Percentiles rank a stretch among this genome's conserved stretches.
Conservation (phyloP, 1,140 invertebrate species). For the Drosophila neocordata region DNA sequence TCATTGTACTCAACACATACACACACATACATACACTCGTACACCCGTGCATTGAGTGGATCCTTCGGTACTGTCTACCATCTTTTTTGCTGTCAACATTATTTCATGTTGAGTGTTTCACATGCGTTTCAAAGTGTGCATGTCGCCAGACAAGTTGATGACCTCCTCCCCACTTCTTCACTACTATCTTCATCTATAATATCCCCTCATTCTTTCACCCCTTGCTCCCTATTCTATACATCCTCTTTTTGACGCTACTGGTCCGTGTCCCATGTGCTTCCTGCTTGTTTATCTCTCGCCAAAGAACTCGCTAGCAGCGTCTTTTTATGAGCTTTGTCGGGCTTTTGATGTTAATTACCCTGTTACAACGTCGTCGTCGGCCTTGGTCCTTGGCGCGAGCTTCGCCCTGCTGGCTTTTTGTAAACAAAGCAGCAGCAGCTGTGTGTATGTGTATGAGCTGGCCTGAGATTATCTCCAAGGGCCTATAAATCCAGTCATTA, state of each 20-base stretch:
- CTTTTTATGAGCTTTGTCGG: constrained; percentile 81
- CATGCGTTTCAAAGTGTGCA: constrained; percentile 31
- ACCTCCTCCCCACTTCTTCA: constrained; percentile 32
- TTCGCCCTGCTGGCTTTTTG: constrained; percentile 34
- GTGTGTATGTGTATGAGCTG: constrained; percentile 41
- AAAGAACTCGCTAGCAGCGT: constrained; percentile 57
- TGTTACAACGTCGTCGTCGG: constrained; percentile 70
- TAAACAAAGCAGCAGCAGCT: constrained; percentile 70
- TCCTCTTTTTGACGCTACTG: background rate
- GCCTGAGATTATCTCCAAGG: constrained; percentile 82
- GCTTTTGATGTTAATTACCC: constrained; percentile 82
- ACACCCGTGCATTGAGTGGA: constrained; percentile 25
- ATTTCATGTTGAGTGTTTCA: constrained; percentile 58
- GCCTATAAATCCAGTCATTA: constrained; percentile 83
- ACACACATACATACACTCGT: background rate
- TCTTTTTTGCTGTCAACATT: constrained; percentile 73
- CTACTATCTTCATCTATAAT: constrained; percentile 16
- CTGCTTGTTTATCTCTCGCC: constrained; percentile 71
- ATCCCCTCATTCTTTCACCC: constrained; percentile 6
- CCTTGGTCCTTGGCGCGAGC: constrained; percentile 27
- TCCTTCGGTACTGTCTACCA: constrained; percentile 33
- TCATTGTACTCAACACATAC: constrained; percentile 42
- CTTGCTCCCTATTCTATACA: background rate
- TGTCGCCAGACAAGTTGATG: constrained; percentile 70
- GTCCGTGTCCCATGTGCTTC: constrained; percentile 15